Base-by-base conservation (phyloP, 2,113 vertebrate genomes). In the Andinoacara biseriatus region DNA sequence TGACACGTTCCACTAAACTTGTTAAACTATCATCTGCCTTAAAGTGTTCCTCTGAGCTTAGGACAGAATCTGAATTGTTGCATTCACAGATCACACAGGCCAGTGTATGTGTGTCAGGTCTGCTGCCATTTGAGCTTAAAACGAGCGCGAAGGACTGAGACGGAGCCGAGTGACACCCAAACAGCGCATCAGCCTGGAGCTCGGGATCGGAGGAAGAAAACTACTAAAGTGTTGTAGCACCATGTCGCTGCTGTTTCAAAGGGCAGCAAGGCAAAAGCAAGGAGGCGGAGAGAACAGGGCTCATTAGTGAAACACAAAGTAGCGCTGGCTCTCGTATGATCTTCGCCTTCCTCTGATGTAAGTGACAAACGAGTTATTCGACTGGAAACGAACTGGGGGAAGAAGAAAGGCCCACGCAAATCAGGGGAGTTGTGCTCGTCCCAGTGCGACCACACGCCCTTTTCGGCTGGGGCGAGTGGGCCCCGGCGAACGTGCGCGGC, bases 221-320 rank as follows among this genome's bases (percentile, higher is more conserved):
- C 72, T 60, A 76, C 80, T 40, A 57, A 76, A 86, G 87, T 65
- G 76, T 60, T 74, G 78, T 52, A 82, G 90, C 85, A 26, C 82
- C 82, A 54, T 29, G 87, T 81, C 84, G 67, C 72, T 76, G 81
- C 82, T 22, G 84, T 92, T 92, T 94, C 86, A 93, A 90, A 93
- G 91, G 89, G 91, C 92, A 93, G 83, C 69, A 13, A 77, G 87
- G 92, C 86, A 81, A 91, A 87, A 76, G 86, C 82, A 82, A 81
- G 85, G 83, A 85, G 90, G 88, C 65, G 89, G 86, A 83, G 88
- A 89, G 86, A 49, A 81, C 86, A 79, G 89, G 88, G 85, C 93
- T 95, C 91, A 93, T 94, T 95, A 95, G 91, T 2, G 85, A 88
- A 93, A 94, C 92, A 95, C 92, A 92, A 91, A 94, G 92, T 89